Evolutionary conservation across 2,797 vertebrate species (phyloP).

Genomic region (Parambassis ranga): DNA sequence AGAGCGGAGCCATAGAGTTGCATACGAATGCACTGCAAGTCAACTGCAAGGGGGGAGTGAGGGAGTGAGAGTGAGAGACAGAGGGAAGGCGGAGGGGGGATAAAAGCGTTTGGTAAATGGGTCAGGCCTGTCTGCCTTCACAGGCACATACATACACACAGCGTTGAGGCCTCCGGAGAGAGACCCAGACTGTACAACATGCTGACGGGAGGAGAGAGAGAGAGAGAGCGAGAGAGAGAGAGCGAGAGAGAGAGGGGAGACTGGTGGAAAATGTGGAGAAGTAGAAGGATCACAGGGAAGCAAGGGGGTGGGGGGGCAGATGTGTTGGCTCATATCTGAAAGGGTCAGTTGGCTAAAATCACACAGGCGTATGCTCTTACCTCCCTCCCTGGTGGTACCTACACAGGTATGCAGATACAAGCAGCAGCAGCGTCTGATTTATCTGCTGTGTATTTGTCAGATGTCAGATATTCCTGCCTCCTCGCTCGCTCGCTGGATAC

Average conservation of each 20-base stretch:
- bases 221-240: slow-evolving; percentile 6
- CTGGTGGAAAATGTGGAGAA: slow-evolving; percentile 8
- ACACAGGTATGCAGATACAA: neutral
- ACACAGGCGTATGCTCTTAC: neutral
- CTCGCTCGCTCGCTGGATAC: too few species aligned
- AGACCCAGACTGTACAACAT: slow-evolving; percentile 39
- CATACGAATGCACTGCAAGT: slow-evolving; percentile 49
- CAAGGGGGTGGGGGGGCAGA: neutral
- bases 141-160: slow-evolving; percentile 43
- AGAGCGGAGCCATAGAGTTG: slow-evolving; percentile 11
- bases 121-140: slow-evolving; percentile 70
- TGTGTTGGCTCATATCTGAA: neutral
- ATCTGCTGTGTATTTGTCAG: neutral
- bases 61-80: slow-evolving; percentile 33
- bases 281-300: slow-evolving; percentile 6
- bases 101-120: slow-evolving; percentile 66
- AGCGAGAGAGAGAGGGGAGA: slow-evolving; percentile 4
- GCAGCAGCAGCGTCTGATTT: neutral
- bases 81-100: slow-evolving; percentile 18
- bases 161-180: slow-evolving; percentile 46
- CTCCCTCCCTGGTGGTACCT: neutral
- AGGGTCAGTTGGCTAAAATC: slow-evolving; percentile 2
- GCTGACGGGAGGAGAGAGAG: slow-evolving; percentile 41
- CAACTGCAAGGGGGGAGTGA: neutral
- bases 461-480: neutral